These are phyloP conservation scores for Synergus itoensis DNA, from an alignment of 2,888 invertebrate genomes.

Conservation along the genomic window DNA sequence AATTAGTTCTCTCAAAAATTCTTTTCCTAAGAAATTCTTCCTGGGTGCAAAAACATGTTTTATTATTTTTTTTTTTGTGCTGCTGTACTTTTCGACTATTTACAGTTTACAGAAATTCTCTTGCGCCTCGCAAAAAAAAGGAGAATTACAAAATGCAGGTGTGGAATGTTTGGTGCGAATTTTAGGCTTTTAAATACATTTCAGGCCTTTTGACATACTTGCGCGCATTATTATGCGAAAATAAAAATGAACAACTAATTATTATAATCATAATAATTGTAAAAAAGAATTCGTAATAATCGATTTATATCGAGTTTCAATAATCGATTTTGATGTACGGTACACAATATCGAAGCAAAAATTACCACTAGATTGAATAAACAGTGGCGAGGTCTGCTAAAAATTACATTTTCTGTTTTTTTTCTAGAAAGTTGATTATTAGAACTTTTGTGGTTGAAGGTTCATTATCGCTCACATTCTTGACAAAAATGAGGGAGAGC, in stretches of 20 bases:
- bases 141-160: conserved; percentile 51
- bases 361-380: neutral
- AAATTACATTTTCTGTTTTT: neutral
- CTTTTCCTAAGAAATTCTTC: neutral
- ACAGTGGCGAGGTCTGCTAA: neutral
- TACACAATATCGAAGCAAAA: neutral
- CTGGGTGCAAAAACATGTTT: conserved; percentile 44
- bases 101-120: conserved; percentile 13
- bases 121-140: neutral
- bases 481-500: neutral
- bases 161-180: conserved; percentile 58
- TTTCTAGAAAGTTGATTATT: neutral
- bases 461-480: conserved; percentile 16
- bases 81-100: conserved; percentile 41
- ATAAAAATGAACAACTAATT: neutral
- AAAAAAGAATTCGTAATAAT: neutral
- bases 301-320: neutral
- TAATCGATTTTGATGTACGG: neutral
- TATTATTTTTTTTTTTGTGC: conserved; percentile 38
- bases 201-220: conserved; percentile 12
- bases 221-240: conserved; percentile 4
- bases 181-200: conserved; percentile 36
- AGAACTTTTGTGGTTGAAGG: neutral
- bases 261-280: neutral
- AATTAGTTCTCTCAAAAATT: neutral